Percentiles rank a stretch among this genome's conserved stretches.
Conservation (phyloP, 30 jellyfish, hydroid and myxozoan species). For the Catostylus mosaicus region DNA sequence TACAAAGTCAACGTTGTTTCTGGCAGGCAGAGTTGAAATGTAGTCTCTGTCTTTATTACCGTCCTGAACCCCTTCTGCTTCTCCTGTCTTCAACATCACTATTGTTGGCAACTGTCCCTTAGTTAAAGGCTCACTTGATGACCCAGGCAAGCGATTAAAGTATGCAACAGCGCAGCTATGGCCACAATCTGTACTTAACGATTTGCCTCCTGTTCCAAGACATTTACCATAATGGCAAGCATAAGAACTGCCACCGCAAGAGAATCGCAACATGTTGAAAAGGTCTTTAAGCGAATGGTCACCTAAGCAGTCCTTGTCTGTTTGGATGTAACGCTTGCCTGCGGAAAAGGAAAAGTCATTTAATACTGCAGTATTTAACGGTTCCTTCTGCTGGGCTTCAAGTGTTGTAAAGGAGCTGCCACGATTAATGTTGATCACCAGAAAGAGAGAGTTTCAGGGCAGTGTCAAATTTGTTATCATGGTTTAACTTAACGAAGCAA, state of each 20-base stretch:
- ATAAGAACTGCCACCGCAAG: constrained; percentile 78
- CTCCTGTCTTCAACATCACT: constrained; percentile 59
- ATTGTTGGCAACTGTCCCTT: constrained; percentile 40
- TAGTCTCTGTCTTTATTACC: constrained; percentile 74
- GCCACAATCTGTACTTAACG: constrained; percentile 21
- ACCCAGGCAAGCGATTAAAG: constrained; percentile 32
- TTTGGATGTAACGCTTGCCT: constrained; percentile 64
- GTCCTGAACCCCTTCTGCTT: constrained; percentile 73
- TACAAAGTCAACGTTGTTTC: constrained; percentile 63
- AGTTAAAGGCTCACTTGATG: constrained; percentile 61
- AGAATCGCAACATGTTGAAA: constrained; percentile 58
- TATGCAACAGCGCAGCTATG: constrained; percentile 53
- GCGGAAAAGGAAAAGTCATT: not conserved
- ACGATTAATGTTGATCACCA: too few relatives aligned
- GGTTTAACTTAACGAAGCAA: too few relatives aligned
- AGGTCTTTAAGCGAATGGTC: constrained; percentile 49
- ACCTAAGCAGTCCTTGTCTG: constrained; percentile 49
- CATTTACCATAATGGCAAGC: constrained; percentile 65
- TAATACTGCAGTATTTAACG: too few relatives aligned
- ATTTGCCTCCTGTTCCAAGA: constrained; percentile 51
- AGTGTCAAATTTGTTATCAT: too few relatives aligned
- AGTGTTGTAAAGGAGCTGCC: too few relatives aligned
- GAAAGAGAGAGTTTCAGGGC: too few relatives aligned
- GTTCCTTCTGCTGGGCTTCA: too few relatives aligned
- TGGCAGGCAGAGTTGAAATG: constrained; percentile 60